Base-by-base conservation (phyloP, 2,888 invertebrate species). In the Ryuthela nishihirai region DNA sequence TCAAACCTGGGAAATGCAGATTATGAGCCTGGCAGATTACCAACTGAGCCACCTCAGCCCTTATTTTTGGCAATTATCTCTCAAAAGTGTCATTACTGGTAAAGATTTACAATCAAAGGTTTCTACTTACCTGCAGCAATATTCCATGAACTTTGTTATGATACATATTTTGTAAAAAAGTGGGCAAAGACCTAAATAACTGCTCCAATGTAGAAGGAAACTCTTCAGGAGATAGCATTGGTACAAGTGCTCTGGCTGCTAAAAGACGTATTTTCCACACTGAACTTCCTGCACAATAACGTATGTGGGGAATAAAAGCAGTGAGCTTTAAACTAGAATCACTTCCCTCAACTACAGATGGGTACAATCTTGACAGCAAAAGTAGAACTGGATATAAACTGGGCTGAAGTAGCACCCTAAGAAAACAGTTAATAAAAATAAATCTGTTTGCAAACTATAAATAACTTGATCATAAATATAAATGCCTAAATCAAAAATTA, bases 331-430 rank as follows among this genome's bases (percentile, higher is more conserved):
- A 75, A 67, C 80, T 81, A 20, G 83, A 80, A 67, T 84, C 83
- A 9, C 82, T 79, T 34, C 83, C 84, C 69, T 89, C 88, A 43
- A 83, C 75, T 1, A 83, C 78, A 0, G 85, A 85, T 0, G 88
- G 86, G 73, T 87, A 87, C 4, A 94, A 77, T 26, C 90, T 78
- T 2, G 85, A 83, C 45, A 94, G 77, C 54, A 94, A 76, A 69
- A 91, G 74, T 63, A 94, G 76, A 39, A 87, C 78, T 0, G 90
- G 88, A 75, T 86, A 88, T 60, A 91, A 74, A 4, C 83, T 79
- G 0, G 85, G 82, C 58, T 84, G 69, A 29, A 42, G 26, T 36
- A 40, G 38, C 2, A 44, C 5, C 32, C 61, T 61, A 21, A n/a
- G 34, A 26, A 24, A 20, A 34, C 20, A 43, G 9, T 29, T 24